Evolutionary conservation across 2,888 invertebrate genomes (phyloP).

Genomic region (Drosophila melanosoma): DNA sequence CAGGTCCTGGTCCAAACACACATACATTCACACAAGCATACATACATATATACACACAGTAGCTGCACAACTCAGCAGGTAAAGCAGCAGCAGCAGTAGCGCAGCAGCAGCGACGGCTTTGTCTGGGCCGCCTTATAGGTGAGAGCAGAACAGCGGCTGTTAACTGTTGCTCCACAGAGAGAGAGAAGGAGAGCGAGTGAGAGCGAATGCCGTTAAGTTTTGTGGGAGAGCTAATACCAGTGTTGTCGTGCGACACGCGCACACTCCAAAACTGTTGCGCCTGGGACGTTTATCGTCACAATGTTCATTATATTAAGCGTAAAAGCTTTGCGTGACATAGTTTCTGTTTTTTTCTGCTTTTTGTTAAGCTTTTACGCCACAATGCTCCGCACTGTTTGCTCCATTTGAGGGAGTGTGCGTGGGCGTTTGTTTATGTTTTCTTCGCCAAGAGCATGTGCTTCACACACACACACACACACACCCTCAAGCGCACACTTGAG

Average conservation of each 20-base stretch:
- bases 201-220: not conserved
- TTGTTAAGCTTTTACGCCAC: constrained; percentile 67
- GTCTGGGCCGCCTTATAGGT: constrained; percentile 65
- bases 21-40: constrained; percentile 11
- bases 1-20: constrained; percentile 63
- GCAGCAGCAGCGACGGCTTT: constrained; percentile 53
- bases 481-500: constrained; percentile 41
- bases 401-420: constrained; percentile 38
- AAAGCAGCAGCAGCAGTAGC: constrained; percentile 13
- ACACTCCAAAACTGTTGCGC: constrained; percentile 70
- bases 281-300: constrained; percentile 35
- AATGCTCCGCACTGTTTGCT: not conserved
- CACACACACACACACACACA: constrained; percentile 26
- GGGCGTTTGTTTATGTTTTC: constrained; percentile 78
- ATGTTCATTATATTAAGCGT: constrained; percentile 57
- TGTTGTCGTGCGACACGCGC: constrained; percentile 65
- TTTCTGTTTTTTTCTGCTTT: constrained; percentile 45
- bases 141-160: constrained; percentile 42
- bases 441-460: constrained; percentile 66
- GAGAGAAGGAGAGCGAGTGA: constrained; percentile 6
- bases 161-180: constrained; percentile 70
- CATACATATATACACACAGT: constrained; percentile 1
- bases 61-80: constrained; percentile 47
- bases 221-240: constrained; percentile 37
- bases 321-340: constrained; percentile 74